Percentiles rank a stretch among this genome's conserved stretches.
Evolutionary conservation across 2,797 vertebrate species (phyloP).

Genomic region (Mastacembelus armatus): DNA sequence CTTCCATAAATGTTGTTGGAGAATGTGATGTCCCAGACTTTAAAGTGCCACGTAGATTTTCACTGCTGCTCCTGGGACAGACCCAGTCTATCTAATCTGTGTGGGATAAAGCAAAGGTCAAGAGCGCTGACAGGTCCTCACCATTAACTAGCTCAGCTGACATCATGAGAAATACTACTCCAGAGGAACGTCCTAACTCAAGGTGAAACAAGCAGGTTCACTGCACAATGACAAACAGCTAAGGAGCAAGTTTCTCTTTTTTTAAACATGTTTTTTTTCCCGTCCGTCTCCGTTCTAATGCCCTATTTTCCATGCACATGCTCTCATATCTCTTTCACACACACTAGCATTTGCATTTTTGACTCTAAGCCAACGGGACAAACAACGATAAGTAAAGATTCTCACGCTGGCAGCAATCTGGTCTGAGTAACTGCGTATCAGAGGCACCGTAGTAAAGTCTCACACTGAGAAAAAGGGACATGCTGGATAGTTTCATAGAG

Average conservation of each 20-base stretch:
- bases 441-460: neutral
- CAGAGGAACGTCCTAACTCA: neutral
- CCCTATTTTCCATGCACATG: neutral
- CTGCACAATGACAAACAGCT: neutral
- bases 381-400: slow-evolving; percentile 1
- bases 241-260: neutral
- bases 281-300: neutral
- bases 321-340: neutral
- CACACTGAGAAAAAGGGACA: neutral
- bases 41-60: slow-evolving; percentile 6
- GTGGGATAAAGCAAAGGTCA: slow-evolving; percentile 8
- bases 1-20: no score
- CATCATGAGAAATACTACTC: neutral
- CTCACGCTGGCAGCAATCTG: no score
- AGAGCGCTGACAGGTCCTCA: neutral
- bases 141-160: neutral
- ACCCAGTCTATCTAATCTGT: slow-evolving; percentile 23
- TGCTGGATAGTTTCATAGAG: no score
- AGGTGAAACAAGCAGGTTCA: neutral
- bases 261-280: neutral
- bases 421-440: neutral
- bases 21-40: no score
- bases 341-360: neutral
- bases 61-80: slow-evolving; percentile 7
- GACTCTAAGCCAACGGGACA: neutral